Conservation (phyloP, 2,113 vertebrate genomes). For the Dasypus novemcinctus region DNA sequence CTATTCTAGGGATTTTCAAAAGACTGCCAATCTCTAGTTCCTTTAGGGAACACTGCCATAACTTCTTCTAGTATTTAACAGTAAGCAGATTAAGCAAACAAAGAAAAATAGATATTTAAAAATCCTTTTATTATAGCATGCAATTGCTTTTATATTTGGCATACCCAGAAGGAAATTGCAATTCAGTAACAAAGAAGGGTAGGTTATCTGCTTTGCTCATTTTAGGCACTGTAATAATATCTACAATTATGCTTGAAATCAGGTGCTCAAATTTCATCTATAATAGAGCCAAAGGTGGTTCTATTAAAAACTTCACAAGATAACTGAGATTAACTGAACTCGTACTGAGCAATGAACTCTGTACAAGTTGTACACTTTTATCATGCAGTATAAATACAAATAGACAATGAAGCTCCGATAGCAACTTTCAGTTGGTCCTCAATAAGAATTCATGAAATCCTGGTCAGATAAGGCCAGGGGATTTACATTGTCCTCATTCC, state of each 20-base stretch:
- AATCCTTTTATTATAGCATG: not conserved
- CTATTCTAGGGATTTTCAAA: constrained; percentile 45
- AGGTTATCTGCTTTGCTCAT: constrained; percentile 48
- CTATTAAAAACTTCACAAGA: constrained; percentile 60
- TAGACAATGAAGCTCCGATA: not conserved
- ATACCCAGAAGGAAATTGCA: constrained; percentile 4
- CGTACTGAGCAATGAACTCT: not conserved
- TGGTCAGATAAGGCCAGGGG: not conserved
- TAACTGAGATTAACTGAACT: constrained; percentile 28
- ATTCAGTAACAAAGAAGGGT: constrained; percentile 17
- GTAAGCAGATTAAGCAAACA: constrained; percentile 33
- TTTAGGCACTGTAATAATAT: not conserved
- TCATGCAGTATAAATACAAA: not conserved
- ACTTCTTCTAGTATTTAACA: constrained; percentile 48
- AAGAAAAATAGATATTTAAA: not conserved
- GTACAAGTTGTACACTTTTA: not conserved
- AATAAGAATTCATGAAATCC: constrained; percentile 7
- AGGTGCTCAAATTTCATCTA: constrained; percentile 47
- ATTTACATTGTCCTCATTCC: not conserved
- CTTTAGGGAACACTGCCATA: constrained; percentile 12
- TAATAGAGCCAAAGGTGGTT: constrained; percentile 20
- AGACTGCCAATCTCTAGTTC: constrained; percentile 34
- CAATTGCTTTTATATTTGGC: not conserved
- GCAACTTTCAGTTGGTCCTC: constrained; percentile 32
- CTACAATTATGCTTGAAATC: constrained; percentile 19